Conservation (phyloP, 2,888 invertebrate species). For the Dasysyrphus tricinctus region DNA sequence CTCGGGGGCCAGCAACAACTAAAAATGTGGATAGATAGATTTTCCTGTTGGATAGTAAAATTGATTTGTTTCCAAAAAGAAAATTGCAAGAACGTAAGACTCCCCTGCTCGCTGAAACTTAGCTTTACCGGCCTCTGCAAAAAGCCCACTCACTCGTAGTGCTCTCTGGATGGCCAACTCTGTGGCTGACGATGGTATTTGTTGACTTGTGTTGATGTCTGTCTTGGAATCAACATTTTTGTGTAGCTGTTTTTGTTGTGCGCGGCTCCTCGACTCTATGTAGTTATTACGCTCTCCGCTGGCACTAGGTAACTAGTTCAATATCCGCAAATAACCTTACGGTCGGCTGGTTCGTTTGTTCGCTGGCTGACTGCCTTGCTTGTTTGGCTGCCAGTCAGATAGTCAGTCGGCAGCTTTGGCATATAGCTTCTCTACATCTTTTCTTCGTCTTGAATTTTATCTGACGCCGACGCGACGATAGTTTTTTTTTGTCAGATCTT, state of each 20-base stretch:
- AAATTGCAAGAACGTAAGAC: slow-evolving; percentile 38
- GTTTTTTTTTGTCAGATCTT: slow-evolving; percentile 62
- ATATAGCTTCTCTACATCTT: slow-evolving; percentile 39
- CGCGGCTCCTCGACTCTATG: slow-evolving; percentile 55
- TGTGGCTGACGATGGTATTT: slow-evolving; percentile 43
- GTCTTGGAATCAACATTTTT: slow-evolving; percentile 60
- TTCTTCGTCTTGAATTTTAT: slow-evolving; percentile 50
- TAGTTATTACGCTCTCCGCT: slow-evolving; percentile 76
- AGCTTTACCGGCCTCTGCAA: slow-evolving; percentile 27
- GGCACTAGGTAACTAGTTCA: slow-evolving; percentile 83
- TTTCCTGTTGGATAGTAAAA: slow-evolving; percentile 31
- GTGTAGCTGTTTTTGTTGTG: slow-evolving; percentile 36
- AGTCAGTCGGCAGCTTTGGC: slow-evolving; percentile 37
- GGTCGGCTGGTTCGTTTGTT: slow-evolving; percentile 65
- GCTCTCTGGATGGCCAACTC: slow-evolving; percentile 55
- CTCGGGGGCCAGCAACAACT: background rate
- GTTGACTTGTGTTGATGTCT: slow-evolving; percentile 65
- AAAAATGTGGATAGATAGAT: background rate
- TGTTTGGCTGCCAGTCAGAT: slow-evolving; percentile 64
- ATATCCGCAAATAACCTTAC: slow-evolving; percentile 81
- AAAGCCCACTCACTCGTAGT: slow-evolving; percentile 42
- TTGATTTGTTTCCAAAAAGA: slow-evolving; percentile 62
- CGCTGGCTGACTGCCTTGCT: slow-evolving; percentile 37
- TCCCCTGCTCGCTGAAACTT: slow-evolving; percentile 10
- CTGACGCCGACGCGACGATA: slow-evolving; percentile 28